Conservation (phyloP, 2,113 vertebrate genomes). For the Hydropotes inermis region DNA sequence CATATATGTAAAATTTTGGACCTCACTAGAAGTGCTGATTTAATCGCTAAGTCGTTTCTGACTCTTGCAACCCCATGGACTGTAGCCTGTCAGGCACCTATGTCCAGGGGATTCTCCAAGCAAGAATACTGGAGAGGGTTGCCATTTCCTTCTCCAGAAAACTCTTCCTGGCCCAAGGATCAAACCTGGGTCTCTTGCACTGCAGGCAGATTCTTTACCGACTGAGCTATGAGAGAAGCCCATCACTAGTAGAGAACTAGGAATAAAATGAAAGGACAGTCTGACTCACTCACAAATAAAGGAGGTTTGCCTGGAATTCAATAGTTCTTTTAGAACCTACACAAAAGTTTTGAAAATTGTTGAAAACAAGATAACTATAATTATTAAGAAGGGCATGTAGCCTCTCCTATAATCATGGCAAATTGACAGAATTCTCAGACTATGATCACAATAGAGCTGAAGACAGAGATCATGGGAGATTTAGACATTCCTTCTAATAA, state of each 20-base stretch:
- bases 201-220: background rate
- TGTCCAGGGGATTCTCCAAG: background rate
- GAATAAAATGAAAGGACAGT: background rate
- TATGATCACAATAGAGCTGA: background rate
- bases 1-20: background rate
- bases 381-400: background rate
- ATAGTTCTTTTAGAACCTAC: background rate
- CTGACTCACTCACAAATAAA: background rate
- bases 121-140: background rate
- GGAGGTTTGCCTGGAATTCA: background rate
- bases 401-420: background rate
- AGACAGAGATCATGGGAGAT: background rate
- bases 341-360: background rate
- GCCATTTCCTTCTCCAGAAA: background rate
- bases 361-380: background rate
- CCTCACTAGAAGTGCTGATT: background rate
- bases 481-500: background rate
- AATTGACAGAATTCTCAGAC: background rate
- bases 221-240: background rate
- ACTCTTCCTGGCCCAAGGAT: background rate
- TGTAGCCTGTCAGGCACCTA: background rate
- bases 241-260: background rate
- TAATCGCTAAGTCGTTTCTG: fast-evolving
- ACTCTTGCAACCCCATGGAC: background rate
- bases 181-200: background rate